Evolutionary conservation across 2,888 invertebrate genomes (phyloP).

Genomic region (Sinotaia quadrata): DNA sequence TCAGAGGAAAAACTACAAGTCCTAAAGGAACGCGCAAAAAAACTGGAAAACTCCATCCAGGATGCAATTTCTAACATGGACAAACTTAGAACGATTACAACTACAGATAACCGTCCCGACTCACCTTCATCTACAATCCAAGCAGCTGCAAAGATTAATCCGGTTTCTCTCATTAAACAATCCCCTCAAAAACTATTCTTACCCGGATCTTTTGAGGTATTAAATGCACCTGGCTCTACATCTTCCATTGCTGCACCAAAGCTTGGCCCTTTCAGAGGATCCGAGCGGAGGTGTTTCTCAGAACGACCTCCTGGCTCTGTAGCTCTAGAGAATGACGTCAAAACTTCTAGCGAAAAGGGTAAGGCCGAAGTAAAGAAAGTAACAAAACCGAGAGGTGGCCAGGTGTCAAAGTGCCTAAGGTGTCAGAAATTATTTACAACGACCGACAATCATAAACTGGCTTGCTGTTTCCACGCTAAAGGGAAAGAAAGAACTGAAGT

Average conservation of each 20-base stretch:
- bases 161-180: neutral
- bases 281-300: conserved; percentile 20
- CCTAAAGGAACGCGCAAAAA: conserved; percentile 55
- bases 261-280: conserved; percentile 2
- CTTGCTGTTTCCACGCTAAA: conserved; percentile 66
- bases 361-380: neutral
- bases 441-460: conserved; percentile 66
- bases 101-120: too few species aligned
- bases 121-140: neutral
- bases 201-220: conserved; percentile 18
- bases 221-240: conserved; percentile 2
- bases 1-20: conserved; percentile 56
- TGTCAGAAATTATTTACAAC: conserved; percentile 65
- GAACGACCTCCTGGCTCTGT: conserved; percentile 6
- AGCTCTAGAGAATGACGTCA: neutral
- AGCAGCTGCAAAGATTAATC: neutral
- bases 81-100: conserved; percentile 43
- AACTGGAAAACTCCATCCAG: conserved; percentile 57
- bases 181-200: conserved; percentile 3
- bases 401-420: conserved; percentile 64
- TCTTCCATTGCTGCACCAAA: neutral
- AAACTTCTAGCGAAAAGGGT: neutral
- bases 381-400: conserved; percentile 36
- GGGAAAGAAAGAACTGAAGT: conserved; percentile 63
- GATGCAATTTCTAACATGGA: conserved; percentile 59